phyloP scores from a whole-genome alignment of 2,113 vertebrate genomes.

The Labeo catla region DNA sequence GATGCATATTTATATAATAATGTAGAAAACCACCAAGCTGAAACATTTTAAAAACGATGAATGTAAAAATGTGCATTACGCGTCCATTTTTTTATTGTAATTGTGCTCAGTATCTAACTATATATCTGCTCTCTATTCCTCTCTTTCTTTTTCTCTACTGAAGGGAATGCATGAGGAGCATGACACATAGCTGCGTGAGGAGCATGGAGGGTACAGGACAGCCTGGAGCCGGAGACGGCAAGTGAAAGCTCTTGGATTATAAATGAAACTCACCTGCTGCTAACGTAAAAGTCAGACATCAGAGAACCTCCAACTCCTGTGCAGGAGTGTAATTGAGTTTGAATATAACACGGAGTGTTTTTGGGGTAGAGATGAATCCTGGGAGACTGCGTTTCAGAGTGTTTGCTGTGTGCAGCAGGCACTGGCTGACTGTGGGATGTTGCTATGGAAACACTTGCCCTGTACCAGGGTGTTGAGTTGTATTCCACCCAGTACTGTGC shows the following conservation, averaged over 20 bases:
- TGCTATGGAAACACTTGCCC: slow-evolving; percentile 73
- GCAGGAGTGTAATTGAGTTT: slow-evolving; percentile 35
- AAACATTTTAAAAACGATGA: background rate
- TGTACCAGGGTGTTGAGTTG: slow-evolving; percentile 45
- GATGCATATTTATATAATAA: background rate
- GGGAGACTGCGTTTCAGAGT: slow-evolving; percentile 57
- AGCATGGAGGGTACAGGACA: slow-evolving; percentile 58
- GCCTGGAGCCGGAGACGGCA: slow-evolving; percentile 63
- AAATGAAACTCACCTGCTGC: slow-evolving; percentile 58
- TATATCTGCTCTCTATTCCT: background rate
- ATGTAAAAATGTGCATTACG: background rate
- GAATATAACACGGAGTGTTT: slow-evolving; percentile 16
- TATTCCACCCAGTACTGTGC: slow-evolving; percentile 48
- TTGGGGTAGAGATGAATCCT: slow-evolving; percentile 52
- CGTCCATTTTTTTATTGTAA: background rate
- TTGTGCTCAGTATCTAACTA: background rate
- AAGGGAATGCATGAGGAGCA: background rate
- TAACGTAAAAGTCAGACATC: slow-evolving; percentile 36
- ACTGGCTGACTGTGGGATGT: slow-evolving; percentile 64
- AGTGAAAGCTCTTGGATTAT: slow-evolving; percentile 66
- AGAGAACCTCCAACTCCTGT: slow-evolving; percentile 6
- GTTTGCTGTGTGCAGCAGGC: slow-evolving; percentile 57
- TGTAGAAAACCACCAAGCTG: background rate
- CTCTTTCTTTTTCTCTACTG: slow-evolving; percentile 21
- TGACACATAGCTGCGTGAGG: slow-evolving; percentile 52